Base-by-base conservation (phyloP, 2,797 vertebrate species). In the Poliocrania exsul region DNA sequence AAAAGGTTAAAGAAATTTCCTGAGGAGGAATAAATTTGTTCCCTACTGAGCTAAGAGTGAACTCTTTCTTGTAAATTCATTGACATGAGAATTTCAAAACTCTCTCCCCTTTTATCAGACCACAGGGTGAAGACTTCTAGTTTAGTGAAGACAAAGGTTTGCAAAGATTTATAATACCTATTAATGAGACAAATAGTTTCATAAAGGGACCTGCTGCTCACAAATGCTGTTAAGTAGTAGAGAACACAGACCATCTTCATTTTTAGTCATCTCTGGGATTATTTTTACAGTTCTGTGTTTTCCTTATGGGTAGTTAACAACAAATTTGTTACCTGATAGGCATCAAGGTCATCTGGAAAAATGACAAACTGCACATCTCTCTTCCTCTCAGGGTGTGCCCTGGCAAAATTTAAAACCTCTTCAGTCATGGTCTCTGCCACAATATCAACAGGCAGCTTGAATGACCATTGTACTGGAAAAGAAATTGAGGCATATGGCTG, bases 341-440 rank as follows among this genome's bases (percentile, higher is more conserved):
- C 94, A 4, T 61, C 0, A 1, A 0, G 0, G 15, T 99, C 97
- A 12, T 4, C 2, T 9, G 98, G 98, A 92, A 54, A 93, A 74
- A 98, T 95, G 44, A 99, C 98, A 96, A 99, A 97, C 56, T 93
- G 66, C 35, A 99, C 96, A 5, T 98, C 94, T 54, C 98, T 74
- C 19, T 61, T 82, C 1, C 31, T 10, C 0, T 3, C 1, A 1
- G n/a, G 2, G 16, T 2, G 1, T 9, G 13, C 0, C 23, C 9
- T 15, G 31, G 97, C 96, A 91, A 99, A 99, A 4, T 9, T 0
- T 13, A 28, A 10, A 71, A 98, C 97, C 56, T 95, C 96, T 1
- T 29, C 0, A 3, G 84, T 92, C 98, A 99, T 98, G 69, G 98
- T 95, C 1, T 37, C 1, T 7, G 98, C 98, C 33, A 90, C 97